A percentile compares a stretch with the other conserved stretches of the same genome.
Evolutionary conservation across 2,888 invertebrate species (phyloP).

Genomic region (Cephus spinipes): DNA sequence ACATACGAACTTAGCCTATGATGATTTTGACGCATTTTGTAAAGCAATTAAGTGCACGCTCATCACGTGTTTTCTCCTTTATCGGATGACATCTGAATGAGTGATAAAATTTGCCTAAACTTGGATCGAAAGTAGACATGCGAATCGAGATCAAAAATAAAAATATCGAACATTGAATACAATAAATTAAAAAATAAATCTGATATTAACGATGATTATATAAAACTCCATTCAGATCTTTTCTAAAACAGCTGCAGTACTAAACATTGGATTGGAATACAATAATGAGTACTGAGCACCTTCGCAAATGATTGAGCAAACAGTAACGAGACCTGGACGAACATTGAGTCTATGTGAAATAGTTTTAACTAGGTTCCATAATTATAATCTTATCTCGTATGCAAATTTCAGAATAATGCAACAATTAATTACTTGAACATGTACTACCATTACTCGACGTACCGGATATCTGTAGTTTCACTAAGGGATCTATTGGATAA

Average conservation of each 20-base stretch:
- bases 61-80: not conserved
- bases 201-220: not conserved
- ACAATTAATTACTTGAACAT: constrained; percentile 16
- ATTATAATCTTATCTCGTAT: not conserved
- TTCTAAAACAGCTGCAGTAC: not conserved
- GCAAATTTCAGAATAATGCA: not conserved
- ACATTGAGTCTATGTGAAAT: not conserved
- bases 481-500: constrained; percentile 22
- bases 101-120: not conserved
- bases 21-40: not conserved
- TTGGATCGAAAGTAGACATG: not conserved
- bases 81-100: not conserved
- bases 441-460: constrained; percentile 32
- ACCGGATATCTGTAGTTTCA: constrained; percentile 20
- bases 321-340: not conserved
- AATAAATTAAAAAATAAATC: not conserved
- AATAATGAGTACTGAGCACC: not conserved
- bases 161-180: not conserved
- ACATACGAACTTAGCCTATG: not conserved
- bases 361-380: not conserved
- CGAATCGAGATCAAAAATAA: not conserved
- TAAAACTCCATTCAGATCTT: not conserved
- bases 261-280: not conserved
- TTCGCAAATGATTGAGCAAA: not conserved
- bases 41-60: not conserved